Percentiles rank a stretch among this genome's conserved stretches.
These are phyloP conservation scores for Idaea biselata DNA, from an alignment of 2,888 invertebrate genomes.

Conservation along the genomic window DNA sequence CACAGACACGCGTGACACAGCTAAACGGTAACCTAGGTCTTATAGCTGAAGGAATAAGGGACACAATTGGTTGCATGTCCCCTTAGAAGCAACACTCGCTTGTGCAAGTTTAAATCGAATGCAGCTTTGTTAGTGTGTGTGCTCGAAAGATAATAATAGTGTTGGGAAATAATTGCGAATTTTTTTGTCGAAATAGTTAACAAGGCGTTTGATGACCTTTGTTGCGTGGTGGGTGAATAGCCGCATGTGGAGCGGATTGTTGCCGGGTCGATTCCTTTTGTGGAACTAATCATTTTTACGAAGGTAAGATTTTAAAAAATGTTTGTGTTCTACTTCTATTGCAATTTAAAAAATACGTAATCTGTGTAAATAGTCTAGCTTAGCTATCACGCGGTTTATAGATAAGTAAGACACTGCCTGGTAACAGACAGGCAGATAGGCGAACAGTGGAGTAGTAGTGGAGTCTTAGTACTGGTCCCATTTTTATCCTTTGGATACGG, in stretches of 20 bases:
- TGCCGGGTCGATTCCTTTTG: background rate
- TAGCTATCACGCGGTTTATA: background rate
- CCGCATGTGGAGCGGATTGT: background rate
- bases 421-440: too few relatives aligned
- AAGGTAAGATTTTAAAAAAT: background rate
- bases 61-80: conserved; percentile 23
- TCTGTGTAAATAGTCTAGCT: conserved; percentile 13
- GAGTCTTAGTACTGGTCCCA: too few relatives aligned
- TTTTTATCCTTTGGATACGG: too few relatives aligned
- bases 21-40: conserved; percentile 30
- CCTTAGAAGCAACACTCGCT: conserved; percentile 33
- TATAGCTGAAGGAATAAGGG: conserved; percentile 30
- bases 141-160: conserved; percentile 60
- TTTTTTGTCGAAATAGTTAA: conserved; percentile 58
- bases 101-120: conserved; percentile 55
- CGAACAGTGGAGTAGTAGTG: too few relatives aligned
- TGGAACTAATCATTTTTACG: background rate
- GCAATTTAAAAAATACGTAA: too few relatives aligned
- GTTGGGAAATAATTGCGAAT: conserved; percentile 63
- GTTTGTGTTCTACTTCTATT: too few relatives aligned
- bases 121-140: conserved; percentile 55
- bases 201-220: conserved; percentile 40
- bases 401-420: too few relatives aligned
- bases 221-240: background rate
- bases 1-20: conserved; percentile 21